Percentiles rank a stretch among this genome's conserved stretches.
These are phyloP conservation scores for Hippocampus barbouri DNA, from an alignment of 2,113 vertebrate genomes.

Conservation along the genomic window DNA sequence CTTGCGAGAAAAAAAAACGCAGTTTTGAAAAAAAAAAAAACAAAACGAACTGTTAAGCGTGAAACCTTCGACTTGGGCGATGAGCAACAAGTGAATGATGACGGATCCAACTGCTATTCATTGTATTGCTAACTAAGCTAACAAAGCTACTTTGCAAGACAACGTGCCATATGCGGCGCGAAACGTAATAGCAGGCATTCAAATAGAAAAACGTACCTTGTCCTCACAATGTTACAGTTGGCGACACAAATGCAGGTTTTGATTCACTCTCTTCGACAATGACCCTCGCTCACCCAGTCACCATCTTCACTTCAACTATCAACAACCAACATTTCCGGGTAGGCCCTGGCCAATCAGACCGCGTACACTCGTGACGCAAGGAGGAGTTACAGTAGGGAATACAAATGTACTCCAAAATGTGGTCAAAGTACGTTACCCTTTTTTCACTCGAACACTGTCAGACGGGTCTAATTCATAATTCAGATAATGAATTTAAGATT, in stretches of 20 bases:
- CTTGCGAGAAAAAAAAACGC: background rate
- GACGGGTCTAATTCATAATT: too few species aligned
- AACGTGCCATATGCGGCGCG: background rate
- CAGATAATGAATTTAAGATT: too few species aligned
- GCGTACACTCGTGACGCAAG: background rate
- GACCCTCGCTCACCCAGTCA: slow-evolving; percentile 3
- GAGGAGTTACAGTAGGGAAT: slow-evolving; percentile 2
- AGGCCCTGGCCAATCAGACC: slow-evolving; percentile 33
- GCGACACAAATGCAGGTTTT: background rate
- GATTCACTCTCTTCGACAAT: slow-evolving; percentile 4
- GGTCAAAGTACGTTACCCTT: background rate
- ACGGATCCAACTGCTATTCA: background rate
- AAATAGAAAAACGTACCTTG: slow-evolving; percentile 9
- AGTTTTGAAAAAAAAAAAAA: background rate
- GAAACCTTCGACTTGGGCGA: background rate
- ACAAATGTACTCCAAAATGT: background rate
- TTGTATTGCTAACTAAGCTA: slow-evolving; percentile 10
- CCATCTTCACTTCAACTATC: slow-evolving; percentile 15
- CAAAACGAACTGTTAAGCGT: too few species aligned
- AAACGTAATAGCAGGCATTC: background rate
- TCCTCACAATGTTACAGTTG: slow-evolving; percentile 1
- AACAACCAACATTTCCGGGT: slow-evolving; percentile 42
- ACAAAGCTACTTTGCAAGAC: slow-evolving; percentile 23
- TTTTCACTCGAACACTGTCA: too few species aligned
- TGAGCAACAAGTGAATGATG: slow-evolving; percentile 15